These are phyloP conservation scores for Sarcophaga rosellei DNA, from an alignment of 2,888 invertebrate genomes.

Conservation along the genomic window DNA sequence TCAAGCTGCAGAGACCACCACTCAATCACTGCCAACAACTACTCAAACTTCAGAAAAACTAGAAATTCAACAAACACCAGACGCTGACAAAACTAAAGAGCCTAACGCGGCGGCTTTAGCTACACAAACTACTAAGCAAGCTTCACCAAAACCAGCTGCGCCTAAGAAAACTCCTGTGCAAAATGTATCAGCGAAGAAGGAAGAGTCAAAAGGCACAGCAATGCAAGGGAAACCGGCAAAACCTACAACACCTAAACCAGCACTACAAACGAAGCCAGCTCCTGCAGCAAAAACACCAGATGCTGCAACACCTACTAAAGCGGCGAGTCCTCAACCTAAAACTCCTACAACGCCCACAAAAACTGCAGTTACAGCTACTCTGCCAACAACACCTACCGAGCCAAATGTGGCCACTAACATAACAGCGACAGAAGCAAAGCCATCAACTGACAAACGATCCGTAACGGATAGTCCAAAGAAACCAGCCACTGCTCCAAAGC, in stretches of 20 bases:
- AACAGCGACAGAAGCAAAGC: slow-evolving; percentile 20
- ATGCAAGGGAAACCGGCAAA: slow-evolving; percentile 48
- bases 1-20: background rate
- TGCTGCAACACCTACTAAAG: slow-evolving; percentile 44
- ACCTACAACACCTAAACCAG: slow-evolving; percentile 36
- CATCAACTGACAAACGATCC: background rate
- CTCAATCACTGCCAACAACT: background rate
- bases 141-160: slow-evolving; percentile 26
- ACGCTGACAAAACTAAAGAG: slow-evolving; percentile 15
- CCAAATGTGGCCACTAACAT: background rate
- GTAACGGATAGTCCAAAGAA: slow-evolving; percentile 81
- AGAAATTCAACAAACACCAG: background rate
- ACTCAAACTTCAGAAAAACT: background rate
- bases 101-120: background rate
- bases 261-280: slow-evolving; percentile 13
- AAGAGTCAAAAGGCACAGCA: slow-evolving; percentile 38
- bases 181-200: slow-evolving; percentile 28
- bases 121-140: slow-evolving; percentile 38
- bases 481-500: slow-evolving; percentile 87
- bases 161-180: slow-evolving; percentile 25
- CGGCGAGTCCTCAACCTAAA: slow-evolving; percentile 49
- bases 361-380: slow-evolving; percentile 13
- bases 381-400: slow-evolving; percentile 44
- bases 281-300: slow-evolving; percentile 40
- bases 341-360: slow-evolving; percentile 27